phyloP scores from a whole-genome alignment of 2,113 vertebrate species.

The Atrichornis clamosus region DNA sequence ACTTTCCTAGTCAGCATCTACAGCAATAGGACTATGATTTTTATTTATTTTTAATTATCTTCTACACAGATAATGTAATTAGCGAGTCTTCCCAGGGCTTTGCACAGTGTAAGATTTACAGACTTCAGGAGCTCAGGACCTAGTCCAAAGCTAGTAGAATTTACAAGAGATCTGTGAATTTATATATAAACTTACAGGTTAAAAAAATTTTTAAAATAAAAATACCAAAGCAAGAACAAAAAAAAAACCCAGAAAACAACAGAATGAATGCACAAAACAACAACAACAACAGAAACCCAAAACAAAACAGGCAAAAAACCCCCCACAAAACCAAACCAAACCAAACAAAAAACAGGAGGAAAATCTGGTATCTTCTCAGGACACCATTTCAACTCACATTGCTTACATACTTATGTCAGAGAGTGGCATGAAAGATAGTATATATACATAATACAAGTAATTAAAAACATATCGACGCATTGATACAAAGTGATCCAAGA shows the following conservation, averaged over 20 bases:
- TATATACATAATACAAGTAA: background rate
- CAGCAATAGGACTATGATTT: background rate
- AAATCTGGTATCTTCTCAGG: background rate
- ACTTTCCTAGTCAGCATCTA: background rate
- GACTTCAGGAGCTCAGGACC: background rate
- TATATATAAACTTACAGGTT: background rate
- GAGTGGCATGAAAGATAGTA: background rate
- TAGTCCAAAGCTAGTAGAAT: background rate
- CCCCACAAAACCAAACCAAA: background rate
- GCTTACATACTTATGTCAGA: background rate
- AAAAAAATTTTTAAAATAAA: no score
- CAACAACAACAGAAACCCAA: background rate
- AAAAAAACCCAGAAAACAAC: background rate
- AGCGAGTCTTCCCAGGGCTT: background rate
- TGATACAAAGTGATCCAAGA: background rate
- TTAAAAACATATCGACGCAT: background rate
- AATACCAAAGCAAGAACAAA: rapidly evolving
- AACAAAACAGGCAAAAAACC: rapidly evolving
- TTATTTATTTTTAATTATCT: background rate
- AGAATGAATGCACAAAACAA: background rate
- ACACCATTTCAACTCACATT: background rate
- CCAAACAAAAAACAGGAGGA: background rate
- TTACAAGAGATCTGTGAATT: background rate
- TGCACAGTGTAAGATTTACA: background rate
- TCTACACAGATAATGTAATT: background rate